Conservation (phyloP, 2,888 invertebrate genomes). For the Creontiades dilutus region DNA sequence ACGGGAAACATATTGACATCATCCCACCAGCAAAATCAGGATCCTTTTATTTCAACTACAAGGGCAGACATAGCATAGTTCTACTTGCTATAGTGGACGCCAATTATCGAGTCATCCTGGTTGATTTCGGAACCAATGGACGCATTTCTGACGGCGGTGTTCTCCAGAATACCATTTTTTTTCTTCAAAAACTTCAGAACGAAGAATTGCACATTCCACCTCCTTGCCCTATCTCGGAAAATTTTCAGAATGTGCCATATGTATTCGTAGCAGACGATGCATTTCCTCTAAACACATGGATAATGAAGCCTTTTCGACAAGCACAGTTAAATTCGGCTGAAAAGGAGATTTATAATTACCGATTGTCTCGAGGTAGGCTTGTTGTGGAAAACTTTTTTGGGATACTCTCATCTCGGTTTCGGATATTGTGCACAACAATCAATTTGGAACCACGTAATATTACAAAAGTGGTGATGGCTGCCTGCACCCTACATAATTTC, state of each 20-base stretch:
- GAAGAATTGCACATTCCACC: not conserved
- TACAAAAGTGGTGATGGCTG: no score
- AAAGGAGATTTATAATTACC: no score
- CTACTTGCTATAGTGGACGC: slow-evolving; percentile 35
- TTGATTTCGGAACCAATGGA: slow-evolving; percentile 29
- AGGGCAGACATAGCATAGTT: slow-evolving; percentile 23
- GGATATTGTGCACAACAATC: no score
- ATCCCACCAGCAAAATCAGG: not conserved
- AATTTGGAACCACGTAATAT: no score
- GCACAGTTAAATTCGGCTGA: no score
- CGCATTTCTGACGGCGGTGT: slow-evolving; percentile 39
- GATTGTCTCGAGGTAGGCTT: no score
- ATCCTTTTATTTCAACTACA: slow-evolving; percentile 33
- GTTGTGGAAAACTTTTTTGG: no score
- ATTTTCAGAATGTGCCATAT: slow-evolving; percentile 69
- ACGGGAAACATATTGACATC: no score
- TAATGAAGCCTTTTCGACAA: no score
- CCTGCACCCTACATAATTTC: no score
- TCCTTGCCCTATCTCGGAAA: not conserved
- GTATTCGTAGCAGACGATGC: slow-evolving; percentile 76
- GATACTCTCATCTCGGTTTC: no score
- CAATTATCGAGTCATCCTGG: slow-evolving; percentile 29
- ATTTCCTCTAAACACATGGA: no score
- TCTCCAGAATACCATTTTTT: slow-evolving; percentile 13
- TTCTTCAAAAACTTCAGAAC: not conserved